Base-by-base conservation (phyloP, 2,888 invertebrate species). In the Nemoura dubitans region DNA sequence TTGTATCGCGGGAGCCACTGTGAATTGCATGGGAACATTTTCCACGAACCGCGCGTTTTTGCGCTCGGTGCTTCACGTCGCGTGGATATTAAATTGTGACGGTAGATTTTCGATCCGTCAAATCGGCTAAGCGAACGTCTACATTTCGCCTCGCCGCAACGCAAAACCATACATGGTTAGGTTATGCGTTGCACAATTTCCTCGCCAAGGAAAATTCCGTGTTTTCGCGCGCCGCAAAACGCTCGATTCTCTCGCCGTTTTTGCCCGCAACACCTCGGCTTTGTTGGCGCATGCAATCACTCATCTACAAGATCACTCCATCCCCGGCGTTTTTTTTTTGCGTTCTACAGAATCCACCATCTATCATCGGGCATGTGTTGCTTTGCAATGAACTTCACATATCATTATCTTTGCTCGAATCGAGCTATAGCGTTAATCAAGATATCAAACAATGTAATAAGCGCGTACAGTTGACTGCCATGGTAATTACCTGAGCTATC, bases 21-120 rank as follows among this genome's bases (percentile, higher is more conserved):
- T 1, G 29, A 78, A 78, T 78, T 78, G 78, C n/a, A n/a, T 78
- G 78, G 78, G 78, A 78, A 78, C 10, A 29, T 78, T 78, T 78
- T 59, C 59, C 59, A 59, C 21, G 59, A 16, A 21, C 14, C 3
- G 6, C 78, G 27, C 6, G 3, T 78, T 78, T 78, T 78, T 78
- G 6, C 59, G 16, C 59, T 1, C 21, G 14, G 6, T 59, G 21
- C 59, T 14, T 10, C 59, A 10, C 21, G 5, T 36, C 36, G 36
- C 36, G 36, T 36, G 5, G 10, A n/a, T 36, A 36, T 36, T 36
- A 36, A 36, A 6, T 36, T 36, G 36, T 59, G 59, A 59, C 59
- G 59, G 10, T 3, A 7, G 21, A 7, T 59, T 59, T 59, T 59
- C 59, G 14, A 59, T 59, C 21, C 14, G 59, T 21, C 59, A 21